Evolutionary conservation across 2,888 invertebrate genomes (phyloP).

Genomic region (Scelioninae gen. 2): DNA sequence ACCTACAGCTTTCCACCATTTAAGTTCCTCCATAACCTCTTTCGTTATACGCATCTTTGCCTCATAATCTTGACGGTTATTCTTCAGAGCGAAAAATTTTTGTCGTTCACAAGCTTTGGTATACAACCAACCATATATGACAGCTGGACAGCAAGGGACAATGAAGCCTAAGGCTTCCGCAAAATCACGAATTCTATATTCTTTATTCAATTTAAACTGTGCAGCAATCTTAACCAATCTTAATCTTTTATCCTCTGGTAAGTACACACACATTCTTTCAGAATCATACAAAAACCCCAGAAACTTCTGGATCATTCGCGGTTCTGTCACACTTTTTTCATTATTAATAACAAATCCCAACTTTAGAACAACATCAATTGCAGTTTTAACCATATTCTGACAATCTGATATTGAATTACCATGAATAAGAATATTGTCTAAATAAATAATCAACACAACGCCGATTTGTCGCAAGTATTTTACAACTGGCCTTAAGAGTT

Average conservation of each 20-base stretch:
- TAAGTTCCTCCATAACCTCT: conserved; percentile 1
- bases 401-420: neutral
- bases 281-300: too few species aligned
- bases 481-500: conserved; percentile 9
- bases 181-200: conserved; percentile 22
- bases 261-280: too few species aligned
- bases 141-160: conserved; percentile 30
- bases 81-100: conserved; percentile 24
- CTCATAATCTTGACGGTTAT: conserved; percentile 22
- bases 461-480: neutral
- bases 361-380: too few species aligned
- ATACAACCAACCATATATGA: conserved; percentile 25
- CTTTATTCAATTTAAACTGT: conserved; percentile 18
- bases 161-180: conserved; percentile 29
- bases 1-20: conserved; percentile 5
- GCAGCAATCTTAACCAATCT: conserved; percentile 10
- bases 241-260: too few species aligned
- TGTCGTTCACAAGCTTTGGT: conserved; percentile 27
- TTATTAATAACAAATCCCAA: too few species aligned
- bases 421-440: conserved; percentile 20
- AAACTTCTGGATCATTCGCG: too few species aligned
- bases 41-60: neutral
- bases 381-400: neutral
- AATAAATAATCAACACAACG: conserved; percentile 14
- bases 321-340: too few species aligned